Conservation (phyloP, 2,113 vertebrate genomes). For the Hiodon alosoides region DNA sequence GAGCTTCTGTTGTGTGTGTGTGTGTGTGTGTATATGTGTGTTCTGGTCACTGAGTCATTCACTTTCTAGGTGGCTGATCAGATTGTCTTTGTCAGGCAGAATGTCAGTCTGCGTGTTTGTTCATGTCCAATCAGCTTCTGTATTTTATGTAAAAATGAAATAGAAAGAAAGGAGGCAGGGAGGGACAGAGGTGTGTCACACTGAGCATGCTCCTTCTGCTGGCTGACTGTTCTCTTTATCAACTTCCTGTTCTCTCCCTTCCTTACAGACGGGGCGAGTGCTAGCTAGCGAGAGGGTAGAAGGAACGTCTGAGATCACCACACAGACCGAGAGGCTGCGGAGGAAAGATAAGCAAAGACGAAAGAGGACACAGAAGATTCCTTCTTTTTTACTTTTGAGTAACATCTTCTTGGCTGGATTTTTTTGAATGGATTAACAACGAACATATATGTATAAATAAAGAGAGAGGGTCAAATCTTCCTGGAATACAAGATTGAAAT, state of each 20-base stretch:
- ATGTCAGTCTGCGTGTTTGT: not conserved
- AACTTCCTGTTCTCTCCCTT: constrained; percentile 62
- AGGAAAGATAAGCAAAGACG: constrained; percentile 5
- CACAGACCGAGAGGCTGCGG: not conserved
- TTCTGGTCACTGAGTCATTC: not conserved
- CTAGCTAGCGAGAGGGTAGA: constrained; percentile 21
- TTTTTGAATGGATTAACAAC: not conserved
- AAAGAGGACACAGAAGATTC: not conserved
- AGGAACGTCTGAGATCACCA: constrained; percentile 6
- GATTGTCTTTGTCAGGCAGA: too few species aligned
- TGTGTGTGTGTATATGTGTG: not conserved
- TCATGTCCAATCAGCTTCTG: not conserved
- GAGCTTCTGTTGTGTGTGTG: not conserved
- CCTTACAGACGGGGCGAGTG: constrained; percentile 50
- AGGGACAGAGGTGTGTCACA: constrained; percentile 38
- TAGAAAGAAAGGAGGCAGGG: constrained; percentile 32
- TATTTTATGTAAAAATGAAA: constrained; percentile 35
- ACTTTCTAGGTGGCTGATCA: too few species aligned
- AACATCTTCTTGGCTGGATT: not conserved
- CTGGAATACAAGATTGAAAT: not conserved
- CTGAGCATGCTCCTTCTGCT: constrained; percentile 55
- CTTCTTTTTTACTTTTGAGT: not conserved
- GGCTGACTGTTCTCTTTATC: constrained; percentile 36
- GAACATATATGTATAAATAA: not conserved
- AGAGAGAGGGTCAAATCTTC: not conserved